Percentiles rank a stretch among this genome's conserved stretches.
These are phyloP conservation scores for Procambarus virginalis DNA, from an alignment of 1,140 invertebrate genomes.

Conservation along the genomic window DNA sequence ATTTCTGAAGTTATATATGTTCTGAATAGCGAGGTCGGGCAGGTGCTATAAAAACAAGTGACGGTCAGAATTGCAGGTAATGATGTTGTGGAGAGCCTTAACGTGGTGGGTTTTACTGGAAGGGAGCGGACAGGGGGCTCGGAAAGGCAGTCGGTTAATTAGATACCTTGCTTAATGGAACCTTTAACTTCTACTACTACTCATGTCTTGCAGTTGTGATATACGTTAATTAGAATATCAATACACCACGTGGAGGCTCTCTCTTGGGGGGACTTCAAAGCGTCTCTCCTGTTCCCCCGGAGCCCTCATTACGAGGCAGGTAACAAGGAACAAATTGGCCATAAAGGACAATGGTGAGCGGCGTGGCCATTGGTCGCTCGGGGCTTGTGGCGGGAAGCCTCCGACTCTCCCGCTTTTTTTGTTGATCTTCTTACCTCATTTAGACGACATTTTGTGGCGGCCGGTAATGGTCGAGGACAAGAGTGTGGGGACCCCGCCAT, in stretches of 20 bases:
- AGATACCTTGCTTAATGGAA: too few species aligned
- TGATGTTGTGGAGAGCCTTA: neutral
- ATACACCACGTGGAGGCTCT: neutral
- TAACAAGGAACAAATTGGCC: slow-evolving; percentile 7
- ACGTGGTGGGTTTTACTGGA: neutral
- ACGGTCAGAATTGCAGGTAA: neutral
- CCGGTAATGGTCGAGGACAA: neutral
- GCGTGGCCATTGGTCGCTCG: neutral
- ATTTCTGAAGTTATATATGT: neutral
- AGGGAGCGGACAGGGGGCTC: too few species aligned
- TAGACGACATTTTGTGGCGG: neutral
- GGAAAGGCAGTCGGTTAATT: too few species aligned
- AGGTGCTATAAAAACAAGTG: neutral
- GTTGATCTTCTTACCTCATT: neutral
- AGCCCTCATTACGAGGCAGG: neutral
- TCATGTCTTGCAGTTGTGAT: neutral
- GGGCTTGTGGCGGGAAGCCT: neutral
- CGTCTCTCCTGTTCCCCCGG: neutral
- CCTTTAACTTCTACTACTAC: neutral
- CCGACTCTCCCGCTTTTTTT: neutral
- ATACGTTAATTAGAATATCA: neutral
- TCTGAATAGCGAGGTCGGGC: neutral
- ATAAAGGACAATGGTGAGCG: slow-evolving; percentile 11
- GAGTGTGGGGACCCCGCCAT: neutral
- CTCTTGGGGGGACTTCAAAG: neutral